Evolutionary conservation across 2,797 vertebrate genomes (phyloP).

Genomic region (Microctenopoma lineatum): DNA sequence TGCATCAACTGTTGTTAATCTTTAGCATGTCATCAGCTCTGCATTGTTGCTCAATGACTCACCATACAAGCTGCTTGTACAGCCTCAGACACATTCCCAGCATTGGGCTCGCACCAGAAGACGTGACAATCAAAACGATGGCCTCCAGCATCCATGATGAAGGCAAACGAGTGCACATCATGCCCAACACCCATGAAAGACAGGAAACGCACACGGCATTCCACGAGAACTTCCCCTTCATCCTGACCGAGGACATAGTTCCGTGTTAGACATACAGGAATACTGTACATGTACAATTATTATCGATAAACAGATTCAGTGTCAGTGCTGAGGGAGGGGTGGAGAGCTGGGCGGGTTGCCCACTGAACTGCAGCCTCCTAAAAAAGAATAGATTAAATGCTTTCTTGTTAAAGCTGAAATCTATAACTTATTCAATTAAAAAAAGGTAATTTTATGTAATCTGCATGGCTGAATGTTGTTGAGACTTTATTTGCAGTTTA

Average conservation of each 20-base stretch:
- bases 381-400: conserved; percentile 26
- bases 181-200: conserved; percentile 97
- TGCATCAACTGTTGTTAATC: neutral
- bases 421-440: conserved; percentile 9
- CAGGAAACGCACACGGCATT: conserved; percentile 96
- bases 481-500: conserved; percentile 3
- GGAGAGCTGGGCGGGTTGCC: neutral
- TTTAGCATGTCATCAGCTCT: neutral
- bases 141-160: conserved; percentile 96
- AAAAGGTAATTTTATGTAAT: conserved; percentile 5
- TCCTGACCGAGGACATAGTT: conserved; percentile 72
- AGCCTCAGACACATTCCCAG: conserved; percentile 93
- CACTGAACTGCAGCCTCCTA: conserved; percentile 9
- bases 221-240: conserved; percentile 92
- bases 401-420: conserved; percentile 18
- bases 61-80: conserved; percentile 99
- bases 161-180: conserved; percentile 93
- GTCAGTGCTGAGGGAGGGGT: neutral
- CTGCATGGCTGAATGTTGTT: neutral
- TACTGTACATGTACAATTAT: neutral
- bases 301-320: no score
- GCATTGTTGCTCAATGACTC: conserved; percentile 65
- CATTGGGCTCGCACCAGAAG: conserved; percentile 98
- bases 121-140: conserved; percentile 95
- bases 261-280: neutral